A percentile compares a stretch with the other conserved stretches of the same genome.
These are phyloP conservation scores for Argyrosomus japonicus DNA, from an alignment of 2,113 vertebrate species.

Conservation along the genomic window DNA sequence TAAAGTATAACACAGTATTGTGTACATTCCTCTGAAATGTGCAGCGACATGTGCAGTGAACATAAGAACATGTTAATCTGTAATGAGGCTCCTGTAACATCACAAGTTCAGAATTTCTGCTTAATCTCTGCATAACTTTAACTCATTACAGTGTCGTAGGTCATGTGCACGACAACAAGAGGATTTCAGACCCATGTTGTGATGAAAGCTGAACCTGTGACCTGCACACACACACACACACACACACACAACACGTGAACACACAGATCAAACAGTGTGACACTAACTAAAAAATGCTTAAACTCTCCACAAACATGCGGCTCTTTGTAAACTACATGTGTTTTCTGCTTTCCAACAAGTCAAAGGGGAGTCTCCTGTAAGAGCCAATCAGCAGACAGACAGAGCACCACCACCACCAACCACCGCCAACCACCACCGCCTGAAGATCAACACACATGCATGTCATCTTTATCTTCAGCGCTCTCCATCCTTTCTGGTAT, in stretches of 20 bases:
- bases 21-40: too few species aligned
- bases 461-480: neutral
- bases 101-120: constrained; percentile 14
- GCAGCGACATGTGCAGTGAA: too few species aligned
- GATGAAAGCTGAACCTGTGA: constrained; percentile 53
- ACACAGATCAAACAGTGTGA: constrained; percentile 21
- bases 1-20: too few species aligned
- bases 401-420: neutral
- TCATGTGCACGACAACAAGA: constrained; percentile 62
- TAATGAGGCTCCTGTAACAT: neutral
- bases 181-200: constrained; percentile 57
- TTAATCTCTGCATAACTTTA: constrained; percentile 38
- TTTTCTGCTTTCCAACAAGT: constrained; percentile 47
- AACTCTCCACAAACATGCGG: constrained; percentile 14
- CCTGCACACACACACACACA: constrained; percentile 20
- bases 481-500: neutral
- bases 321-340: neutral
- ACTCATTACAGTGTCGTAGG: neutral
- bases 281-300: neutral
- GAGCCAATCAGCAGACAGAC: constrained; percentile 68
- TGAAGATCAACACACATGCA: neutral
- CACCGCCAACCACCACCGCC: neutral
- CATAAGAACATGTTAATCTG: neutral
- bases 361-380: constrained; percentile 62
- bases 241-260: constrained; percentile 15